Base-by-base conservation (phyloP, 92 coral and sea anemone genomes). In the Palythoa grandiflora region DNA sequence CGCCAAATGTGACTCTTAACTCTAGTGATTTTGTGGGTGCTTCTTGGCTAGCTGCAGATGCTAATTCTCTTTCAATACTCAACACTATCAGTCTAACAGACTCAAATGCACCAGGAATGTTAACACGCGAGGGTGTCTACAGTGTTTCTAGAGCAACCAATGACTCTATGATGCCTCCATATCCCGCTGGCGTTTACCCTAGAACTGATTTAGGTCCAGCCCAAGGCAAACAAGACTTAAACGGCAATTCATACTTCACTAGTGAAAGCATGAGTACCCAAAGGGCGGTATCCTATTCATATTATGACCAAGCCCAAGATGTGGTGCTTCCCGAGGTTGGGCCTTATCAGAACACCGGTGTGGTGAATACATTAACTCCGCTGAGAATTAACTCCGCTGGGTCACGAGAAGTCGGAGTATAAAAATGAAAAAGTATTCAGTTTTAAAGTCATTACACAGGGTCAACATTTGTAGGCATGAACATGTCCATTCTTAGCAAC, bases 21-120 rank as follows among this genome's bases (percentile, higher is more conserved):
- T 75, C 70, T 21, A 51, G 92, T 7, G 94, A 95, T 36, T 93
- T 90, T 79, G 77, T 91, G 68, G 90, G 84, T 1, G 76, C 88
- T 12, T 83, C 94, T 1, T 95, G 98, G 98, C 39, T 91, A 1
- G 91, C 93, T 38, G 87, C 79, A 6, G 98, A 95, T 6, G 80
- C 88, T n/a, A 84, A 84, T n/a, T 86, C 94, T 54, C 91, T 93
- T 9, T 84, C 96, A 73, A 90, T 91, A 12, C 84, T 95, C 39
- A 95, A 90, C 65, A 89, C 94, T 6, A 89, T 91, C 12, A 91
- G 66, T 77, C 59, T 89, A 75, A 68, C 88, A 60, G 96, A 95
- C 73, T 87, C 89, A 15, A 68, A 19, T 68, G 17, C 86, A 15
- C 75, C 21, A 28, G 86, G 86, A 66, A 81, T 68, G 63, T 14